Conservation (phyloP, 2,113 vertebrate species). For the Gymnogyps californianus region DNA sequence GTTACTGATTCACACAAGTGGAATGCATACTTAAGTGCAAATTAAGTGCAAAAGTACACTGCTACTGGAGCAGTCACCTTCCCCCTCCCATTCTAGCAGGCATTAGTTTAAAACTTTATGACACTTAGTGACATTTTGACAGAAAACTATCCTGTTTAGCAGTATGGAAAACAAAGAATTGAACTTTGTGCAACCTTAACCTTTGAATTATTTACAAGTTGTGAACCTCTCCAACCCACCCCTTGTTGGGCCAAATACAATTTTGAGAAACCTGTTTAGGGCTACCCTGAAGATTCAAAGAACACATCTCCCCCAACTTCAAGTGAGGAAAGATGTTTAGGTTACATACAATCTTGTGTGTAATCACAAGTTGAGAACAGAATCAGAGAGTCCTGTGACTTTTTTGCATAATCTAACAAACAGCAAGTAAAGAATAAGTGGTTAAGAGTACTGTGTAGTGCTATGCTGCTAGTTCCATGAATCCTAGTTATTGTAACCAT, state of each 20-base stretch:
- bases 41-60: background rate
- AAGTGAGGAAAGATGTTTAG: no score
- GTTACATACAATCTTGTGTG: no score
- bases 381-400: no score
- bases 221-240: background rate
- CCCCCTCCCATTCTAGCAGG: background rate
- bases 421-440: background rate
- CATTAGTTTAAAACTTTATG: background rate
- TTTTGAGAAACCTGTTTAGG: background rate
- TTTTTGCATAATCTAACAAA: background rate
- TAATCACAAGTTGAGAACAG: no score
- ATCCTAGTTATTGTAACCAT: background rate
- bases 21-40: background rate
- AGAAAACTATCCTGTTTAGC: background rate
- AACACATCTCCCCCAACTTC: no score
- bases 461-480: background rate
- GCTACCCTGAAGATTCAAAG: background rate
- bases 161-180: background rate
- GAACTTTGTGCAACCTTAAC: background rate
- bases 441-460: background rate
- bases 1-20: background rate
- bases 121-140: background rate
- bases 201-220: background rate
- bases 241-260: background rate
- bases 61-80: background rate